phyloP scores from a whole-genome alignment of 2,888 invertebrate genomes.

The Chymomyza procnemis region DNA sequence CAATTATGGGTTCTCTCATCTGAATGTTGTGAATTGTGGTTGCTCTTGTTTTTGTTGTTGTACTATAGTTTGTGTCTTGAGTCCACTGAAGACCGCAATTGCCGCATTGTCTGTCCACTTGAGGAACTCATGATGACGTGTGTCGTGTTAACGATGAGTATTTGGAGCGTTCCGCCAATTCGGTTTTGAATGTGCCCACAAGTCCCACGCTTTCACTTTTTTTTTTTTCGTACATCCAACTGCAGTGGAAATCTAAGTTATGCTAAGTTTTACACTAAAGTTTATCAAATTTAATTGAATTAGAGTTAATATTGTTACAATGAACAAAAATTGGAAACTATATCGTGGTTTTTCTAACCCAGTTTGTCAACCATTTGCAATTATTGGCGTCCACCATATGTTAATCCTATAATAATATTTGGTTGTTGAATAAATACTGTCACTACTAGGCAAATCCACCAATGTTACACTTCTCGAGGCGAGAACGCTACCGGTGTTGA shows the following conservation, averaged over 20 bases:
- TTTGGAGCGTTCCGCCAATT: not conserved
- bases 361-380: too few species aligned
- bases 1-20: slow-evolving; percentile 9
- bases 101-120: not conserved
- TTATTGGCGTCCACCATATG: too few species aligned
- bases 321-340: too few species aligned
- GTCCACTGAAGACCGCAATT: not conserved
- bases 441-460: too few species aligned
- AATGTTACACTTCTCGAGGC: too few species aligned
- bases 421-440: too few species aligned
- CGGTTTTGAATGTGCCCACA: not conserved
- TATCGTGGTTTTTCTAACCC: too few species aligned
- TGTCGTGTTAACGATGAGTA: not conserved
- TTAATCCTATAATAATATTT: too few species aligned
- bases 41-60: not conserved
- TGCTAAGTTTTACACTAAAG: not conserved
- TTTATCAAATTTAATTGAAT: not conserved
- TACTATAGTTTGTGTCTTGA: not conserved
- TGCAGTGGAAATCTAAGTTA: not conserved
- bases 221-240: not conserved
- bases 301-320: too few species aligned
- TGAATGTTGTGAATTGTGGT: not conserved
- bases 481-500: too few species aligned
- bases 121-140: not conserved
- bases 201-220: slow-evolving; percentile 20